Evolutionary conservation across 92 coral and sea anemone genomes (phyloP), one percentile per base, ranked within the genome.

Genomic region (Pocillopora grandis): DNA sequence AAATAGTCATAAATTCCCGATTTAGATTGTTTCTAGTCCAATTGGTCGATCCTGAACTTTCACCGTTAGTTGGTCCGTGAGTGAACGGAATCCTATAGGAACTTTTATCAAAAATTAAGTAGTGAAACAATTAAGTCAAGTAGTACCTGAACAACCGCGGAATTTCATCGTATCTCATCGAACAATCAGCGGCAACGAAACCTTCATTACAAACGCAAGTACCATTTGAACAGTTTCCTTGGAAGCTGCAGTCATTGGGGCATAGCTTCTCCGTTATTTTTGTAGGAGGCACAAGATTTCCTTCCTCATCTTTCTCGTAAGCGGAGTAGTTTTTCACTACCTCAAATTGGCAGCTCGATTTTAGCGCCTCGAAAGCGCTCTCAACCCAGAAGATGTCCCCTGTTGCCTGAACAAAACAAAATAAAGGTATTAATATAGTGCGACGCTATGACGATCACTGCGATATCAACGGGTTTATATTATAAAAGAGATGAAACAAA

Each of bases 171-270:
- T 84, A 65, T 3, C 88, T 84, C 76, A 88, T 88, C 6, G 91
- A 88, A 20, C 91, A 88, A 52, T 88, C 91, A 21, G 74, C 77
- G 5, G 88, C 76, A n/a, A 88, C 85, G n/a, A 52, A 89, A 18
- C 79, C 88, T 58, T 89, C 89, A 80, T 79, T 66, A 89, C 92
- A 89, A 36, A 66, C 21, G 63, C 92, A 89, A 1, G 88, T 89
- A 1, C 88, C 82, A 59, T 84, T 89, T 19, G 86, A 71, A 33
- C 92, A 89, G 58, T 84, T 89, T 8, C 92, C 92, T 33, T 70
- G 87, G 37, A 79, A 82, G 17, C 88, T 84, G 62, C 92, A 89
- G 66, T 89, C 92, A 62, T 89, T 89, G 5, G 92, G 86, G n/a
- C 92, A 89, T 35, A 89, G 73, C 63, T 5, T 6, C 63, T 60